Base-by-base conservation (phyloP, 2,888 invertebrate species). In the Physocephala rufipes region DNA sequence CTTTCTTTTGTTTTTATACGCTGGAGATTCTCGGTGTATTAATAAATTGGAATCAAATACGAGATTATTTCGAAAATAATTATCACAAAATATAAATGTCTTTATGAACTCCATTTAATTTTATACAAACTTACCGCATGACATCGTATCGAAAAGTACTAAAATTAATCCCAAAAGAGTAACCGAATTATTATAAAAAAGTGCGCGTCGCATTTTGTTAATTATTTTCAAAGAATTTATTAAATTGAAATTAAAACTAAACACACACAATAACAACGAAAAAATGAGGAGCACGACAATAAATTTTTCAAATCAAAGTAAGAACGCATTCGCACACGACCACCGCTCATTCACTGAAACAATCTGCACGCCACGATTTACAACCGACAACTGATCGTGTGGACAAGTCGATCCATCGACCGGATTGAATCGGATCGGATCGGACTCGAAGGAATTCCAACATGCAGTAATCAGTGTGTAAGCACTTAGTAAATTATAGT, bases 361-460 rank as follows among this genome's bases (percentile, higher is more conserved):
- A 81, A 80, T 82, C 78, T 75, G 73, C 75, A 74, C 80, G 79
- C 76, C 75, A 81, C 74, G 81, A 78, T 80, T 78, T 21, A 77
- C 79, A 81, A 80, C 82, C 83, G 83, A 78, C 81, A 82, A 82
- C 82, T 82, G 82, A 78, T 76, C 77, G 36, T 36, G 36, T 36
- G 36, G 4, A 36, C 36, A 36, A 36, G 9, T 36, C 36, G 36
- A 36, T 36, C 36, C 36, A 36, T 4, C 36, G 5, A n/a, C n/a
- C n/a, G n/a, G n/a, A n/a, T n/a, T n/a, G n/a, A n/a, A n/a, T n/a
- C n/a, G n/a, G n/a, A n/a, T 55, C 72, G 74, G 73, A 72, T 71
- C 74, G 70, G 71, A 69, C 68, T 64, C 78, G 71, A 77, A 79
- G 82, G 80, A 82, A 82, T 80, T 78, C 79, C 80, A 83, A 80